Conservation (phyloP, 2,113 vertebrate genomes). For the Bambusicola thoracicus region DNA sequence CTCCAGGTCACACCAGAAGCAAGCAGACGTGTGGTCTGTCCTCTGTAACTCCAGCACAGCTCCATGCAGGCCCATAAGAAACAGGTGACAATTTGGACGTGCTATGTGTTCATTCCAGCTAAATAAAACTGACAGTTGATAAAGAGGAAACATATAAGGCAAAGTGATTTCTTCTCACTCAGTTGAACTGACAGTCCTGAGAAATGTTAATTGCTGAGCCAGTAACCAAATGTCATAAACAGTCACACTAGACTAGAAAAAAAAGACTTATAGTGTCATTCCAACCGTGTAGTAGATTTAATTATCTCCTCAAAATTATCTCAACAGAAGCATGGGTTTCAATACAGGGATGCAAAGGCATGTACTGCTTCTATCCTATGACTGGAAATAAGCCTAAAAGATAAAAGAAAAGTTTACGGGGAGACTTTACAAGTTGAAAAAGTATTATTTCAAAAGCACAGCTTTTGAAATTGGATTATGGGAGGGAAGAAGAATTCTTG, state of each 20-base stretch:
- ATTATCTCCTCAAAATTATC: not conserved
- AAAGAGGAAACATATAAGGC: not conserved
- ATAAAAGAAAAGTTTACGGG: not conserved
- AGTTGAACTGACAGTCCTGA: not conserved
- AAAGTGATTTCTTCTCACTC: not conserved
- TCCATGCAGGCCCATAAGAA: not conserved
- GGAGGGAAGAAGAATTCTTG: not conserved
- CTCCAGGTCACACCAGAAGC: rapidly evolving
- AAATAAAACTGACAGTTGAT: not conserved
- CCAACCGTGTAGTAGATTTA: not conserved
- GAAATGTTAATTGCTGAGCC: constrained; percentile 29
- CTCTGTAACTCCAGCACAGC: not conserved
- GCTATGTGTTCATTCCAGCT: not conserved
- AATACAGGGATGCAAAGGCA: not conserved
- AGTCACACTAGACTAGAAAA: not conserved
- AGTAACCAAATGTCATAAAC: constrained; percentile 23
- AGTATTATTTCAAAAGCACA: not conserved
- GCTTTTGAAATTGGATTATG: not conserved
- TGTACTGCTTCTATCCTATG: not conserved
- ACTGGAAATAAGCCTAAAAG: not conserved
- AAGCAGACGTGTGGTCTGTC: not conserved
- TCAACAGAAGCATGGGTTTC: not conserved
- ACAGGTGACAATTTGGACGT: not conserved
- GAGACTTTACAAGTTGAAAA: not conserved
- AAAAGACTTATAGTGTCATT: not conserved